Conservation (phyloP, 1,140 invertebrate species). For the Agrypnia vestita region DNA sequence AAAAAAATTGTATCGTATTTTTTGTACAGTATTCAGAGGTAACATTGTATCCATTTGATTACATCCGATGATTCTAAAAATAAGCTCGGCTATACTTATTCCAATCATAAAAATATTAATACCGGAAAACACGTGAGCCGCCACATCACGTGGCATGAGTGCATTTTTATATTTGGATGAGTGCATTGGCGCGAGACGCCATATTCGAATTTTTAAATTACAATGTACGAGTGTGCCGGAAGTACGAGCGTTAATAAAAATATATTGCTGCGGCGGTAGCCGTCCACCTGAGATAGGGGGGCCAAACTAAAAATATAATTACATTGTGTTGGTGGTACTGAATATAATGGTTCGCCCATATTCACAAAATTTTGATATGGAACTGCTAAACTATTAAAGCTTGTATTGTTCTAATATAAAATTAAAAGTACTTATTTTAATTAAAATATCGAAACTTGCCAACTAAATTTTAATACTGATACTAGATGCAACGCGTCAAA, state of each 20-base stretch:
- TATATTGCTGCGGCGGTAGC: neutral
- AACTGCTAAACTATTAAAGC: neutral
- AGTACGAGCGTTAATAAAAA: neutral
- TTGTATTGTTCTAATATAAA: no score
- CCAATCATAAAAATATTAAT: slow-evolving; percentile 20
- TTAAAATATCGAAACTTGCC: no score
- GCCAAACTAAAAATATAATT: neutral
- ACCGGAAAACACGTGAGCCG: slow-evolving; percentile 29
- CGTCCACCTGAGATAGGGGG: neutral
- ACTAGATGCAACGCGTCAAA: no score
- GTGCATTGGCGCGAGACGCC: slow-evolving; percentile 7
- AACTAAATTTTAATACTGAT: no score
- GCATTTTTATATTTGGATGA: slow-evolving; percentile 19
- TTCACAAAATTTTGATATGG: neutral
- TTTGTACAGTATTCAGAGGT: no score
- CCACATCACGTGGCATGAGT: slow-evolving; percentile 37
- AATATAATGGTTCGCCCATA: no score
- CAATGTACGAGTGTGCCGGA: neutral
- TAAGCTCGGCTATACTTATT: slow-evolving; percentile 5
- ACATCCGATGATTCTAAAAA: neutral
- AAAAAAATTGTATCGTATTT: no score
- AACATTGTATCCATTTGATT: neutral
- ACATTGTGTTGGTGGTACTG: neutral
- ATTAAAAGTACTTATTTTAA: neutral
- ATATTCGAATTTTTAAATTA: neutral